Evolutionary conservation across 2,797 vertebrate genomes (phyloP), one percentile per base, ranked within the genome.

Genomic region (Distichodus sexfasciatus): DNA sequence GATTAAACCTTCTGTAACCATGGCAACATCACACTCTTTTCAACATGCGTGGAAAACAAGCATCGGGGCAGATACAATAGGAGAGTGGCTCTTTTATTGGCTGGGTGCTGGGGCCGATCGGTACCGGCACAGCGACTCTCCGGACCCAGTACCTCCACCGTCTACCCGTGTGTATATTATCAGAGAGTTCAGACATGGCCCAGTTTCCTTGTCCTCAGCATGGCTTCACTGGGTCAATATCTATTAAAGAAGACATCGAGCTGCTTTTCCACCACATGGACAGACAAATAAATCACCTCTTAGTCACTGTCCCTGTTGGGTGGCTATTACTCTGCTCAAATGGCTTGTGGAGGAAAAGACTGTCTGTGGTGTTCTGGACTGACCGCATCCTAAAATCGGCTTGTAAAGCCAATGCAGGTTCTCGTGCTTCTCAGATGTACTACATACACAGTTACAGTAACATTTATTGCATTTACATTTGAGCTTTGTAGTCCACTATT

Each of bases 1-100:
- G 60, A 51, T 76, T 54, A 62, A 72, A 43, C 23, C 61, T n/a
- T n/a, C n/a, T 74, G 76, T 79, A 69, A 72, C 76, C 71, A 74
- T 72, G 71, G 76, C 60, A 78, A 79, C 66, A 7, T 58, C 55
- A 66, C 35, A 78, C 72, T 74, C 54, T 48, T 69, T 55, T 26
- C 68, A 60, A 59, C 67, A 40, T 70, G 47, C n/a, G 69, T 58
- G 66, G 47, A 63, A 23, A 62, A 57, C 41, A 48, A 57, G 69
- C n/a, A 44, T 69, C 58, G 40, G 63, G 28, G 53, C 55, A 70
- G 59, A 69, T 54, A 66, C 40, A 66, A 66, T 43, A 54, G 36
- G 38, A 60, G 60, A 59, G 57, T 44, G 48, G 46, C n/a, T 58
- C 44, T 48, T 69, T 54, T 62, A 44, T 63, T 63, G 61, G 67